A percentile compares a stretch with the other conserved stretches of the same genome.
Evolutionary conservation across 1,140 invertebrate species (phyloP).

Genomic region (Sesamia nonagrioides): DNA sequence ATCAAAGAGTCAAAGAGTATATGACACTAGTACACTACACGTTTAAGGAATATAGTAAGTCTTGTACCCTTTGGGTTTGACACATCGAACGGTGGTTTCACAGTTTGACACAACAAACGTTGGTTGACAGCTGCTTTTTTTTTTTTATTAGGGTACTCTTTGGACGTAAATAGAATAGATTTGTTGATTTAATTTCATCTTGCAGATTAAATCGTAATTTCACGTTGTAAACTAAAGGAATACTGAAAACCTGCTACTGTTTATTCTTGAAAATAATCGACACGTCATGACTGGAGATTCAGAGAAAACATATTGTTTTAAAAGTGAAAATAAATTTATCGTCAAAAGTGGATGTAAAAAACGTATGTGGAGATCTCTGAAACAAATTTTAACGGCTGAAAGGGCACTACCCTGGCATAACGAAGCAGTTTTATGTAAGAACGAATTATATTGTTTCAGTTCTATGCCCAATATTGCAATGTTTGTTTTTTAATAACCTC

Average conservation of each 20-base stretch:
- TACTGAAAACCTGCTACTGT: neutral
- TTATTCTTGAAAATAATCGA: neutral
- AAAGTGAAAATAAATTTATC: constrained; percentile 81
- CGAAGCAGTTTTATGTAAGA: constrained; percentile 91
- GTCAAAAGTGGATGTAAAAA: constrained; percentile 89
- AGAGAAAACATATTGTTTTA: constrained; percentile 77
- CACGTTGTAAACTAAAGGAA: neutral
- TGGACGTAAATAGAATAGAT: too few relatives aligned
- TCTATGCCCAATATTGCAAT: neutral
- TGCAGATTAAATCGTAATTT: too few relatives aligned
- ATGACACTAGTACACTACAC: too few relatives aligned
- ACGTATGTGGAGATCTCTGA: constrained; percentile 92
- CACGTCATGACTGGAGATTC: constrained; percentile 65
- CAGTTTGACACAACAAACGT: too few relatives aligned
- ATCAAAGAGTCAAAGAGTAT: too few relatives aligned
- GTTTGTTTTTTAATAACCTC: neutral
- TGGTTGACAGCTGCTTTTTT: too few relatives aligned
- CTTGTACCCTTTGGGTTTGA: too few relatives aligned
- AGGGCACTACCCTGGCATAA: constrained; percentile 91
- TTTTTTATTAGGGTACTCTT: too few relatives aligned
- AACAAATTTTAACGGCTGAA: constrained; percentile 93
- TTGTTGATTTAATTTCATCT: neutral
- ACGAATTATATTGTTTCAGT: neutral
- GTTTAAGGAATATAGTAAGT: too few relatives aligned
- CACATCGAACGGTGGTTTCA: too few relatives aligned